These are phyloP conservation scores for Sabatieria punctata DNA, from an alignment of 2,888 invertebrate genomes.

Conservation along the genomic window DNA sequence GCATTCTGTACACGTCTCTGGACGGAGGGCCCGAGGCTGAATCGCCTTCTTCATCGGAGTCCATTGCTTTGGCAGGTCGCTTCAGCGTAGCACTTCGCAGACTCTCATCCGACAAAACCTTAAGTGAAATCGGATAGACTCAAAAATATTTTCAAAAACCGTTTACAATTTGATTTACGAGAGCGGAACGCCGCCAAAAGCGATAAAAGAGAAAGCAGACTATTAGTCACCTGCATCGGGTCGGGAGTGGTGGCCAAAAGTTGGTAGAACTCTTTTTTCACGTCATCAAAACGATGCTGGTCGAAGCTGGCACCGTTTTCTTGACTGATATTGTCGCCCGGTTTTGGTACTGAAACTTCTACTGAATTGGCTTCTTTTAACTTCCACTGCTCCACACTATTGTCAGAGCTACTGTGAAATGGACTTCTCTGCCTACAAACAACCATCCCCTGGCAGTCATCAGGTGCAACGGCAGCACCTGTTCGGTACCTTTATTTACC, in stretches of 20 bases:
- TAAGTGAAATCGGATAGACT: too few species aligned
- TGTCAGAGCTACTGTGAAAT: too few species aligned
- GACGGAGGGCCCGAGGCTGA: not conserved
- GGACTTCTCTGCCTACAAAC: too few species aligned
- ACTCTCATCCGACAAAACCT: too few species aligned
- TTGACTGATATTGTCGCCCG: slow-evolving; percentile 12
- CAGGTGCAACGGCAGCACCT: too few species aligned
- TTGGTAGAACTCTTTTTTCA: slow-evolving; percentile 29
- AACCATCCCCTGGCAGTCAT: too few species aligned
- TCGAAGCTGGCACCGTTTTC: slow-evolving; percentile 20
- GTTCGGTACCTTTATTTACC: too few species aligned
- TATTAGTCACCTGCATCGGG: slow-evolving; percentile 20
- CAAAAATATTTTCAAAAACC: too few species aligned
- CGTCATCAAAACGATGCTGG: slow-evolving; percentile 20
- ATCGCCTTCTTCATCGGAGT: not conserved
- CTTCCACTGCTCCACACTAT: too few species aligned
- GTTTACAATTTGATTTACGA: too few species aligned
- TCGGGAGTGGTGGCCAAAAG: slow-evolving; percentile 27
- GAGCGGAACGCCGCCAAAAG: not conserved
- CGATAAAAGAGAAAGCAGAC: not conserved
- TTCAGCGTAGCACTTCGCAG: too few species aligned
- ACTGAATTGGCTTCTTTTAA: too few species aligned
- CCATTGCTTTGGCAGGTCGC: not conserved
- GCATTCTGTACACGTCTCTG: not conserved
- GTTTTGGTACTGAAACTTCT: slow-evolving; percentile 15